These are phyloP conservation scores for Cinclus mexicanus DNA, from an alignment of 2,113 vertebrate species.

Conservation along the genomic window DNA sequence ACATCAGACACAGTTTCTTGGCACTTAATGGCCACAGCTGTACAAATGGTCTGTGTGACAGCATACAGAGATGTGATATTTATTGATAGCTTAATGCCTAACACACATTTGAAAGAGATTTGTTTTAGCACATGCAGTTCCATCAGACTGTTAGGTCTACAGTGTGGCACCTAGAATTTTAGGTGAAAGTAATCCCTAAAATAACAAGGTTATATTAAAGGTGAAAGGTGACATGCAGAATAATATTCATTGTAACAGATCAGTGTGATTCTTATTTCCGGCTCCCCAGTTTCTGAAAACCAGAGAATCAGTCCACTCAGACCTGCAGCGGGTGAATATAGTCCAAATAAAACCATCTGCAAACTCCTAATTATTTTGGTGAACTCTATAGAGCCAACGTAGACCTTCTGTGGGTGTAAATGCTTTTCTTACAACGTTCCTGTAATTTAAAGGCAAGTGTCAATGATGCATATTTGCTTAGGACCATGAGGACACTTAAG, in stretches of 20 bases:
- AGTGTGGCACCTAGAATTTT: not conserved
- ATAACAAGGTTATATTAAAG: not conserved
- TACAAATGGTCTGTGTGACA: not conserved
- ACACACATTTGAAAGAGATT: not conserved
- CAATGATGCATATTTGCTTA: not conserved
- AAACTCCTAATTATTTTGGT: not conserved
- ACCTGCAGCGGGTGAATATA: not conserved
- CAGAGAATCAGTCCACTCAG: not conserved
- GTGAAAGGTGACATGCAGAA: not conserved
- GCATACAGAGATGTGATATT: not conserved
- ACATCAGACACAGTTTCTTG: not conserved
- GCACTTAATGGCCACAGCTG: not conserved
- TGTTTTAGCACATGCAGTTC: not conserved
- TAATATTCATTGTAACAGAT: not conserved
- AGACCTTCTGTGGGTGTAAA: not conserved
- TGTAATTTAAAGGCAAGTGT: not conserved
- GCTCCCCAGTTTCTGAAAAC: not conserved
- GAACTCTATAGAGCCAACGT: not conserved
- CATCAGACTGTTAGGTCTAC: not conserved
- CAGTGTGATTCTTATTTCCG: not conserved
- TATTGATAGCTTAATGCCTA: not conserved
- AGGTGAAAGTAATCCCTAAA: not conserved
- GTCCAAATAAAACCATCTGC: not conserved
- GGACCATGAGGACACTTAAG: not conserved
- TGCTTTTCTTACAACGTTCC: not conserved